Conservation (phyloP, 1,140 invertebrate species). For the Drosophila sechellia region DNA sequence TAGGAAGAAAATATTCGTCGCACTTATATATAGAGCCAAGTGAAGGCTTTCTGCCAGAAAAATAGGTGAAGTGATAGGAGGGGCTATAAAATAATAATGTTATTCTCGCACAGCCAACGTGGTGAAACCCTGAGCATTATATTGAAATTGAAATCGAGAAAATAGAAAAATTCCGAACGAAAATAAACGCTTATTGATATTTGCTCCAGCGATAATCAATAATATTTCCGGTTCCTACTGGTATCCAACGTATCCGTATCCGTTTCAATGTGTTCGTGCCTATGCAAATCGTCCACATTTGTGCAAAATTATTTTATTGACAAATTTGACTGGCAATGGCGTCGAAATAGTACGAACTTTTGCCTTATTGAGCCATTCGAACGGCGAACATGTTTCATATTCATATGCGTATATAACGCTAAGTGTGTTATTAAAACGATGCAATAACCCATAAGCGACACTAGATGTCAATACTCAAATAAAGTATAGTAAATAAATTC, state of each 20-base stretch:
- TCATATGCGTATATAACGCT: constrained; percentile 2
- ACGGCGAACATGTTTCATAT: not conserved
- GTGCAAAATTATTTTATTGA: constrained; percentile 63
- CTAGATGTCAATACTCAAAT: not conserved
- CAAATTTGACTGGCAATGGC: constrained; percentile 63
- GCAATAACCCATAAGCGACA: not conserved
- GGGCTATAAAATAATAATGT: constrained; percentile 69
- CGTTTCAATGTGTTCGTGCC: constrained; percentile 19
- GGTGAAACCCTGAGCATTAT: constrained; percentile 27
- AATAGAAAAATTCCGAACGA: constrained; percentile 50
- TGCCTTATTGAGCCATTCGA: constrained; percentile 19
- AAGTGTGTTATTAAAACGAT: constrained; percentile 3
- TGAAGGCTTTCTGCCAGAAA: constrained; percentile 58
- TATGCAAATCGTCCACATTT: constrained; percentile 22
- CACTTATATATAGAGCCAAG: constrained; percentile 71
- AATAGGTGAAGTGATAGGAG: constrained; percentile 35
- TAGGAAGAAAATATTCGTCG: constrained; percentile 35
- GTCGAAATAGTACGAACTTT: constrained; percentile 31
- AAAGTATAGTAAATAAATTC: not conserved
- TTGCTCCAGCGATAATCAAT: constrained; percentile 72
- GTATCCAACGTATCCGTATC: constrained; percentile 35
- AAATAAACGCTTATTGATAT: constrained; percentile 59
- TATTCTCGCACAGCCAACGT: constrained; percentile 52
- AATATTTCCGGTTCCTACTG: constrained; percentile 60
- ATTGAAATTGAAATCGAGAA: constrained; percentile 61